Conservation (phyloP, 2,888 invertebrate species). For the Magallana nippona region DNA sequence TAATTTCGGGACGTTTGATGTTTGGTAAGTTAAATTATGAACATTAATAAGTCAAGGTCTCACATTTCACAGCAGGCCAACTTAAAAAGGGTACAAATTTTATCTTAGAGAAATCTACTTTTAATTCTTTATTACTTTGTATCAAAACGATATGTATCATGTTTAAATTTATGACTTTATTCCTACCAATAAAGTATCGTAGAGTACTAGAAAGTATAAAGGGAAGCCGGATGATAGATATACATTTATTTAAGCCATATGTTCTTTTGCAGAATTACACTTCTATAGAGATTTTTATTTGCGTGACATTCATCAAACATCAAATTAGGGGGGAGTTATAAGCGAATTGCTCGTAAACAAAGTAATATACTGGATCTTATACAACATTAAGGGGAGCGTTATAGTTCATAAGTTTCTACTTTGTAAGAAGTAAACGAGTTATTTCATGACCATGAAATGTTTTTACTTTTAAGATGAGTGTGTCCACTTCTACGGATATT, state of each 20-base stretch:
- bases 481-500: no score
- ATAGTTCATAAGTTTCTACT: no score
- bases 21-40: background rate
- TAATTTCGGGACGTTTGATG: background rate
- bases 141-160: slow-evolving; percentile 12
- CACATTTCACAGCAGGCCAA: background rate
- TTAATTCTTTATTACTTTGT: slow-evolving; percentile 27
- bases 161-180: slow-evolving; percentile 22
- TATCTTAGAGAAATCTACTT: slow-evolving; percentile 18
- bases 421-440: no score
- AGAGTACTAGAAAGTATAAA: background rate
- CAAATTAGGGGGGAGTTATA: background rate
- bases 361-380: no score
- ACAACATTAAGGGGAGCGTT: no score
- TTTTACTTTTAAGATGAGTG: no score
- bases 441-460: no score
- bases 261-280: background rate
- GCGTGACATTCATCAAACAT: slow-evolving; percentile 7
- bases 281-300: background rate
- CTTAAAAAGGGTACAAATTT: slow-evolving; percentile 15
- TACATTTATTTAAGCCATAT: slow-evolving; percentile 29
- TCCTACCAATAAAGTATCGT: background rate
- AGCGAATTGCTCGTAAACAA: background rate
- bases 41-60: slow-evolving; percentile 15
- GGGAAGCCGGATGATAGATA: background rate